Evolutionary conservation across 2,888 invertebrate genomes (phyloP), one percentile per base, ranked within the genome.

Genomic region (Herminia tarsipennalis): DNA sequence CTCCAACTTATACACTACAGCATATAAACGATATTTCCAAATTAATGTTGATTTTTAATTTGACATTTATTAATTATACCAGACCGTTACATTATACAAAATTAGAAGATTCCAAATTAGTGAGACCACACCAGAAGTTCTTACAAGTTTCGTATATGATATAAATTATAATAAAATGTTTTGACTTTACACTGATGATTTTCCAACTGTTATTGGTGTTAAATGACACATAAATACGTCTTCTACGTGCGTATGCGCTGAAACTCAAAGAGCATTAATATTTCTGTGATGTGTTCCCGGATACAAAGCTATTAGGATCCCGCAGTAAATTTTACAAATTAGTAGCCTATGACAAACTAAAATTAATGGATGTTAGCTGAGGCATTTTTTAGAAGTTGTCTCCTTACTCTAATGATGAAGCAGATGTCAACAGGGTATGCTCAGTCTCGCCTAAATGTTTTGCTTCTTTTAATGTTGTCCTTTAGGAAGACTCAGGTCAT

Each of bases 311-410:
- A 89, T 90, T 90, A 89, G 85, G 78, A 69, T 67, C 65, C 49
- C 52, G 81, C 78, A 80, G 79, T 90, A 86, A 88, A 88, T 90
- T 85, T 80, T 74, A 88, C 86, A 88, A 89, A 90, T 90, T 88
- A 88, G 86, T 82, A 71, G 77, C 66, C 79, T 89, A 86, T 87
- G 88, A 89, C 88, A 90, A 84, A 88, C 81, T 83, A 81, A 88
- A 81, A 90, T 90, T 88, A 86, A 91, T 89, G 84, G 71, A 67
- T 62, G 73, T 71, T 76, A 64, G 71, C 73, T 70, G 59, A 55
- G 74, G 69, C 69, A 68, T 74, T 86, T 87, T 88, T 88, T 83
- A 77, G 76, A 39, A 25, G 73, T 70, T 53, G 56, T 50, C 60
- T 57, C 54, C 50, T 70, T 82, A 71, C 66, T 66, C 78, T 88